Evolutionary conservation across 2,113 vertebrate species (phyloP).

Genomic region (Globicephala melas): DNA sequence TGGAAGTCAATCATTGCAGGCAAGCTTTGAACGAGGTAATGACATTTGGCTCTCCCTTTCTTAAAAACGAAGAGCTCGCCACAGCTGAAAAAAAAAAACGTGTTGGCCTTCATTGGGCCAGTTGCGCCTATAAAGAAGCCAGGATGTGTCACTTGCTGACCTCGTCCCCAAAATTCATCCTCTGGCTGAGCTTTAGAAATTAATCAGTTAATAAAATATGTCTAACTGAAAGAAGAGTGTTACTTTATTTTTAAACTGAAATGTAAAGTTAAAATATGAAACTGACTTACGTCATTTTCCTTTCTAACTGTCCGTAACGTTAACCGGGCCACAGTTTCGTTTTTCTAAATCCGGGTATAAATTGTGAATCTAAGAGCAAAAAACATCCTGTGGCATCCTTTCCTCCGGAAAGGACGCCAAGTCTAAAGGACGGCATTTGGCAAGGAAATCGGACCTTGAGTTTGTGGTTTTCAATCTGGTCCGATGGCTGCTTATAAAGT

Average conservation of each 20-base stretch:
- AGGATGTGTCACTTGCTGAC: not conserved
- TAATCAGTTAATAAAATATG: not conserved
- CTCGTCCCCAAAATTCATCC: not conserved
- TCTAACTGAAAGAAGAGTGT: not conserved
- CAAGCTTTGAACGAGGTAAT: not conserved
- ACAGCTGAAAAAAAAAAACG: rapidly evolving
- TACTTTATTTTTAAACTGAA: not conserved
- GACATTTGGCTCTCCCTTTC: not conserved
- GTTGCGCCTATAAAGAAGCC: not conserved
- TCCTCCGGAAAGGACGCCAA: not conserved
- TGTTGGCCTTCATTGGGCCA: rapidly evolving
- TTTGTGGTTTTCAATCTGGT: not conserved
- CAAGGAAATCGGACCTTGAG: not conserved
- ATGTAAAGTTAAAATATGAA: not conserved
- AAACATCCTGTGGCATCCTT: not conserved
- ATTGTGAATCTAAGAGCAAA: not conserved
- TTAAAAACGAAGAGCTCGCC: not conserved
- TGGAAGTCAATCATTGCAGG: not conserved
- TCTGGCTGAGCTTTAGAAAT: not conserved
- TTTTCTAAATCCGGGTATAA: not conserved
- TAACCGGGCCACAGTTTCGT: not conserved
- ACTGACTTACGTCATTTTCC: not conserved
- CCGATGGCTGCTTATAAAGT: not conserved
- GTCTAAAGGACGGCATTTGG: not conserved
- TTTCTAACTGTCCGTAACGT: not conserved